Base-by-base conservation (phyloP, 2,888 invertebrate genomes). In the Blastobasis adustella region DNA sequence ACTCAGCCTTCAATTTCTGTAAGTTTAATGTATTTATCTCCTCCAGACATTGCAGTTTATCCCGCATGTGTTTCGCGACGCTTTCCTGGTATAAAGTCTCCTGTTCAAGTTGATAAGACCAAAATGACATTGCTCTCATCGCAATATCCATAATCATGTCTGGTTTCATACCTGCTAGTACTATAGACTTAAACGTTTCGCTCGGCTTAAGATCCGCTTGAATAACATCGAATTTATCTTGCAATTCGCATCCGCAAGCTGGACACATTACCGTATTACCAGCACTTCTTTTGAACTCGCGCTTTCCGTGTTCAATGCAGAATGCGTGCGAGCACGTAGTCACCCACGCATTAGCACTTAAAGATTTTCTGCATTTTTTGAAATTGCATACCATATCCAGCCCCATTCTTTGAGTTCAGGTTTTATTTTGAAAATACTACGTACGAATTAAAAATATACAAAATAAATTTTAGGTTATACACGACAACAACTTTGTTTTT, bases 251-350 rank as follows among this genome's bases (percentile, higher is more conserved):
- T 43, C 83, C 85, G 62, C 90, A 90, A 45, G 89, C 90, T 37
- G 89, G 87, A 66, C 90, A 90, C 10, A 76, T 82, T 49, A 89
- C 59, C 36, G 74, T 72, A 61, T 89, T 88, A 61, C 85, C 85
- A 52, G 78, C 66, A 55, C 81, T 85, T 59, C 83, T 74, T 66
- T 77, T 83, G 57, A 89, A 87, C 66, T 89, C 87, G 52, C 73
- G 76, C 70, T 87, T 86, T 6, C 90, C 89, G 58, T 90, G 90
- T 60, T 90, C 89, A 45, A 81, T 76, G 60, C 90, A 90, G 75
- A 90, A 90, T 58, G 89, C 89, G 63, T 90, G 90, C 44, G 89
- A 89, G 74, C 90, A 90, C 51, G 87, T 87, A 49, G 90, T 90
- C 43, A 89, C 87, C 86, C 89, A 89, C 46, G 89, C 89, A 66